Base-by-base conservation (phyloP, 2,888 invertebrate genomes). In the Piscicola geometra region DNA sequence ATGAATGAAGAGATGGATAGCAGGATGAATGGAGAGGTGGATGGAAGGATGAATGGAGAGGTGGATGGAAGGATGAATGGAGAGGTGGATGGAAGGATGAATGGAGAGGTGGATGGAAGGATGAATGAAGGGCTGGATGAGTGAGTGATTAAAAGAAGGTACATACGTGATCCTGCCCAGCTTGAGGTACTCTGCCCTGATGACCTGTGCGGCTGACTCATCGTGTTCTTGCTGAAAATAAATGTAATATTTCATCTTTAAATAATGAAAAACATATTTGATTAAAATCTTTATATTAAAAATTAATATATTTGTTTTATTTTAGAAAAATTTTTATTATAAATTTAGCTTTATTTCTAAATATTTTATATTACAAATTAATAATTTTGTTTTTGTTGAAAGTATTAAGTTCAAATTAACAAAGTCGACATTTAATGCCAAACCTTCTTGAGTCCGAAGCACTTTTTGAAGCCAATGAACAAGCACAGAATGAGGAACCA, bases 401-500 rank as follows among this genome's bases (percentile, higher is more conserved):
- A n/a, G n/a, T n/a, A n/a, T n/a, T n/a, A n/a, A n/a, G n/a, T n/a
- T n/a, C n/a, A n/a, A n/a, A n/a, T n/a, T n/a, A n/a, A n/a, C n/a
- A n/a, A n/a, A n/a, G n/a, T n/a, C n/a, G n/a, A n/a, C 21, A 47
- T 15, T 15, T 21, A 47, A 64, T 9, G 25, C 64, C 32, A 15
- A 3, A 67, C 67, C 67, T 67, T 67, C 5, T 9, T 32, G n/a
- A 15, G 3, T 67, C 67, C 67, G 35, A 67, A 67, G 35, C 33
- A 25, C 47, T 47, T 28, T 67, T 50, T 72, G 18, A 71, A 66
- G n/a, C 76, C 76, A 0, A 76, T 25, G 41, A 76, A 76, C 35
- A 76, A 41, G 36, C 75, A 28, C 35, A 74, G 36, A 25, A 76
- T 56, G 5, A 73, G 33, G 12, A 76, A 12, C 76, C 76, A 76